phyloP scores from a whole-genome alignment of 2,113 vertebrate genomes.

The Sander lucioperca region DNA sequence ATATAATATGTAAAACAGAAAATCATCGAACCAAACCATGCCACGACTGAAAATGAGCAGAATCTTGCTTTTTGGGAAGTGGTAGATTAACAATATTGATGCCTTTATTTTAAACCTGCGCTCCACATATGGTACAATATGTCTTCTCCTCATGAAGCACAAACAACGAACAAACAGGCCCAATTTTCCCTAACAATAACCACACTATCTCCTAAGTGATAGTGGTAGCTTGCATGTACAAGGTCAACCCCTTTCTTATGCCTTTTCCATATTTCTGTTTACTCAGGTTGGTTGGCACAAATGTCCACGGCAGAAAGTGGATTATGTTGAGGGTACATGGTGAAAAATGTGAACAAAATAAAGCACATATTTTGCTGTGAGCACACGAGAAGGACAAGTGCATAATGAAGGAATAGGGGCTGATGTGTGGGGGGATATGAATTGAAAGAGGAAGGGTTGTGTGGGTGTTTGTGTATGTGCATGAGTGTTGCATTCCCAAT shows the following conservation, averaged over 20 bases:
- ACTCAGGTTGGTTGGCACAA: conserved; percentile 43
- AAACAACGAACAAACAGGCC: conserved; percentile 58
- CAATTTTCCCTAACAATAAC: conserved; percentile 53
- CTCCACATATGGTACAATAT: neutral
- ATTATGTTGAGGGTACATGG: conserved; percentile 37
- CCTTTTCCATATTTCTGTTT: conserved; percentile 45
- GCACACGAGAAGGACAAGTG: conserved; percentile 67
- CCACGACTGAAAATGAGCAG: neutral
- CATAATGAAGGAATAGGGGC: conserved; percentile 45
- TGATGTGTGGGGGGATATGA: conserved; percentile 47
- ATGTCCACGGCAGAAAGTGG: conserved; percentile 45
- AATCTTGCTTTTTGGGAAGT: neutral
- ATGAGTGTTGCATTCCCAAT: conserved; percentile 63
- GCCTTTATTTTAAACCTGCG: neutral
- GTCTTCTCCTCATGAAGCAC: conserved; percentile 10
- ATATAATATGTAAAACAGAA: neutral
- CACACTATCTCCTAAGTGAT: conserved; percentile 56
- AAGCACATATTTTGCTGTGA: conserved; percentile 49
- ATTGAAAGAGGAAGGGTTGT: conserved; percentile 61
- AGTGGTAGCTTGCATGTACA: conserved; percentile 59
- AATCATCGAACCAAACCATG: neutral
- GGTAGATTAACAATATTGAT: neutral
- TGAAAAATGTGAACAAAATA: conserved; percentile 47
- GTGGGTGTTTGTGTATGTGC: conserved; percentile 62
- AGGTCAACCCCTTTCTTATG: conserved; percentile 66